Conservation (phyloP, 2,797 vertebrate species). For the Micrastur ruficollis region DNA sequence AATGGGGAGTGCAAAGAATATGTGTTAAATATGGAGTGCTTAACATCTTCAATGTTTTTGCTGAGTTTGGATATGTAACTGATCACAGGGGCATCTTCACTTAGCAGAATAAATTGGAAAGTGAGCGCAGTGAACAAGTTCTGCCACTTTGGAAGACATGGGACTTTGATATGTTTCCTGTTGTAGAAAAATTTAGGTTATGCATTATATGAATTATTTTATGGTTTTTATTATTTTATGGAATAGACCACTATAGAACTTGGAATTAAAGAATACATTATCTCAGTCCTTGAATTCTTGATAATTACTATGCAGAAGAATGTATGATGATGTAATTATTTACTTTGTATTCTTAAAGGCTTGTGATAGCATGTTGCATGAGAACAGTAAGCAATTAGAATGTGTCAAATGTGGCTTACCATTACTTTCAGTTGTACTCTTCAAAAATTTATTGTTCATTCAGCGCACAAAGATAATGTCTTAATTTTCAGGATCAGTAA, state of each 20-base stretch:
- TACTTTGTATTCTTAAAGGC: background rate
- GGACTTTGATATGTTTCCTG: background rate
- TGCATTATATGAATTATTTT: background rate
- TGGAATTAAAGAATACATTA: background rate
- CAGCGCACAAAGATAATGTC: background rate
- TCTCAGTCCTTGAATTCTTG: background rate
- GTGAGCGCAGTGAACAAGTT: background rate
- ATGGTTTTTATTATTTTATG: background rate
- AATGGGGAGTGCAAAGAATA: background rate
- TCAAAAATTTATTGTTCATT: background rate
- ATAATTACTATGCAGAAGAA: background rate
- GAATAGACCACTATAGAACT: background rate
- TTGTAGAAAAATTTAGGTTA: background rate
- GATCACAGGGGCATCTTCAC: background rate
- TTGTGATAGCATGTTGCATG: background rate
- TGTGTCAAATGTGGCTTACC: background rate
- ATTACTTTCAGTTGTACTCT: background rate
- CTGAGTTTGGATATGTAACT: background rate
- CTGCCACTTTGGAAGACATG: background rate
- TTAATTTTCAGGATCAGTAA: slow-evolving; percentile 53
- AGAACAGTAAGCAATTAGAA: background rate
- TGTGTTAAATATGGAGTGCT: background rate
- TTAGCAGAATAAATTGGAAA: background rate
- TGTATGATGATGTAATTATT: background rate
- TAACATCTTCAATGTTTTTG: background rate